phyloP scores from a whole-genome alignment of 2,797 vertebrate genomes.

The Chloroceryle amazona region DNA sequence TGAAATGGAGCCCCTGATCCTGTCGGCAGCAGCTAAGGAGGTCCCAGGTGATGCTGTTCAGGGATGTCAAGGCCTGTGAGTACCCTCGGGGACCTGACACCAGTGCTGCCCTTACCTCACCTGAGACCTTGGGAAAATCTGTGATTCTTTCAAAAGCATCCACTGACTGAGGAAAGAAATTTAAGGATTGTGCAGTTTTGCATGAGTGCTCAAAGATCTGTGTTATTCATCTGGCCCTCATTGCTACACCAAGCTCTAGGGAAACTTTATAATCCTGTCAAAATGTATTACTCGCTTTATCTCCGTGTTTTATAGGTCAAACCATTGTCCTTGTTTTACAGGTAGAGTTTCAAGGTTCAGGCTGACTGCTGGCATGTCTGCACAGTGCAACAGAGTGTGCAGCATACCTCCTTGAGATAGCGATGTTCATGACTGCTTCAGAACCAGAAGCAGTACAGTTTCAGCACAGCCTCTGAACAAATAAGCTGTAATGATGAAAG shows the following conservation, averaged over 20 bases:
- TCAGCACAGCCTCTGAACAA: conserved; percentile 10
- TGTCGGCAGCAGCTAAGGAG: neutral
- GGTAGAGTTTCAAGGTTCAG: neutral
- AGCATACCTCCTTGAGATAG: neutral
- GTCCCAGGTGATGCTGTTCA: neutral
- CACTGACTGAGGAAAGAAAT: neutral
- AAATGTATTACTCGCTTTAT: neutral
- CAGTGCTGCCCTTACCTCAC: neutral
- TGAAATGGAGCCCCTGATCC: neutral
- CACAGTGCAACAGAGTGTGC: neutral
- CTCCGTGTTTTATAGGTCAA: neutral
- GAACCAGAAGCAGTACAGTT: neutral
- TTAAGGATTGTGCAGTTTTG: neutral
- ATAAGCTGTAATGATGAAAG: neutral
- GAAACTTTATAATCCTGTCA: conserved; percentile 11
- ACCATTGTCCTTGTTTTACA: neutral
- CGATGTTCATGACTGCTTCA: neutral
- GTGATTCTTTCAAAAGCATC: neutral
- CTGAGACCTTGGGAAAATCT: neutral
- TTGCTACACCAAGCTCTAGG: neutral
- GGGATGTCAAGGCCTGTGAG: neutral
- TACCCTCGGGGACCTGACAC: neutral
- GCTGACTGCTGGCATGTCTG: neutral
- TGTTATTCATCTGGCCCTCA: conserved; percentile 12
- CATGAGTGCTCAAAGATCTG: neutral